Evolutionary conservation across 1,140 invertebrate genomes (phyloP).

Genomic region (Pararge aegeria): DNA sequence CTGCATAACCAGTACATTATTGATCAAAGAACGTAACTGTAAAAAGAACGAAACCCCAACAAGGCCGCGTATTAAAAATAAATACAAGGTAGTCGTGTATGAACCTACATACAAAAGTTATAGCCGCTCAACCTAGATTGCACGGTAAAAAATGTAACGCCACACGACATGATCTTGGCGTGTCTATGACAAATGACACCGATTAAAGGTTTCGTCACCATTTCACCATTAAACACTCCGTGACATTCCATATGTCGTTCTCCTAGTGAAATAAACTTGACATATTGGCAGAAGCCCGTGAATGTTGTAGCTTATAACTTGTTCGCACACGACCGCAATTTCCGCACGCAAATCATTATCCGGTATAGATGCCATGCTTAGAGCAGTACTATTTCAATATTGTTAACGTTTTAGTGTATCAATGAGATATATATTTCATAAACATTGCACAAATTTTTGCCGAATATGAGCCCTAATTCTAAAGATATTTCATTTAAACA

Average conservation of each 20-base stretch:
- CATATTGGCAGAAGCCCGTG: too few relatives aligned
- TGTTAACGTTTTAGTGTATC: too few relatives aligned
- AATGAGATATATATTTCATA: too few relatives aligned
- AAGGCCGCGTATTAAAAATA: conserved; percentile 21
- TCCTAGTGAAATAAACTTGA: neutral
- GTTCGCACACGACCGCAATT: too few relatives aligned
- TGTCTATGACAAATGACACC: conserved; percentile 31
- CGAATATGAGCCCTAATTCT: too few relatives aligned
- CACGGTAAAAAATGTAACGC: conserved; percentile 10
- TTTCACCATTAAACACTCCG: conserved; percentile 23
- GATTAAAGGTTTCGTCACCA: conserved; percentile 27
- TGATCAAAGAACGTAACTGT: conserved; percentile 1
- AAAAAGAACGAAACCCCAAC: conserved; percentile 2
- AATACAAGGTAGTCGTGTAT: conserved; percentile 38
- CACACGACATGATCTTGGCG: conserved; percentile 29
- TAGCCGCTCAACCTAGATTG: conserved; percentile 34
- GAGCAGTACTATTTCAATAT: too few relatives aligned
- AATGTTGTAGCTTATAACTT: too few relatives aligned
- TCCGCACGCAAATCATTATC: too few relatives aligned
- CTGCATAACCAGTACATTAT: neutral
- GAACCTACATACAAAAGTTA: conserved; percentile 25
- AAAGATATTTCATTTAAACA: too few relatives aligned
- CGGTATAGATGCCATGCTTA: too few relatives aligned
- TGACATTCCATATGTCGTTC: conserved; percentile 7
- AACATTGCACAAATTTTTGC: too few relatives aligned